Conservation (phyloP, 2,113 vertebrate genomes). For the Ptyas mucosa region DNA sequence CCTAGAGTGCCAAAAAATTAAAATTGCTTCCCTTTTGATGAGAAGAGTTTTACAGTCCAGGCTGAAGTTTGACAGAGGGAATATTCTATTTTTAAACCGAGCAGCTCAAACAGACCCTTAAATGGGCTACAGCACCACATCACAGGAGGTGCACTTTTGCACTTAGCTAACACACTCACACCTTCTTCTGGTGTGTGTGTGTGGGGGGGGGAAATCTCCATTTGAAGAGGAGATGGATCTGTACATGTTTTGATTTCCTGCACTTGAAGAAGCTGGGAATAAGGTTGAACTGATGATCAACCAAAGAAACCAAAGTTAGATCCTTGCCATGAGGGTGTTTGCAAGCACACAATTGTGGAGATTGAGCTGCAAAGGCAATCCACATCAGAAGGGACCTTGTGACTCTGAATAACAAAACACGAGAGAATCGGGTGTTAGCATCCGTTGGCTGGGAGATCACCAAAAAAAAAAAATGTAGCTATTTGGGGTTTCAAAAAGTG, state of each 20-base stretch:
- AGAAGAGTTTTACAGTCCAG: background rate
- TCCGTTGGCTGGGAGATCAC: background rate
- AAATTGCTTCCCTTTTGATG: background rate
- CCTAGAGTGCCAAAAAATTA: background rate
- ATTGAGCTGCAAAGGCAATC: background rate
- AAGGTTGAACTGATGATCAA: background rate
- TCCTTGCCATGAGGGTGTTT: background rate
- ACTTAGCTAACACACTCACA: background rate
- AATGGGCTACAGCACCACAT: background rate
- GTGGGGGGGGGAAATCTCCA: too few species aligned
- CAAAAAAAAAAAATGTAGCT: background rate
- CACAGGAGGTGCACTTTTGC: background rate
- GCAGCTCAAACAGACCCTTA: background rate
- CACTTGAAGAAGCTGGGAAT: background rate
- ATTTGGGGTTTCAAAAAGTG: background rate
- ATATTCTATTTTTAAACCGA: background rate
- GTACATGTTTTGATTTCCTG: background rate
- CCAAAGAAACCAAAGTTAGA: background rate
- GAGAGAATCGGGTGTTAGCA: background rate
- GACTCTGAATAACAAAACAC: background rate
- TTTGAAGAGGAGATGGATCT: background rate
- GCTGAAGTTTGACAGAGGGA: accelerated
- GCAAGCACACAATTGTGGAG: background rate
- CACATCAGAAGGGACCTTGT: background rate
- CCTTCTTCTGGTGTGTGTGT: background rate